Evolutionary conservation across 2,888 invertebrate genomes (phyloP).

Genomic region (Spodoptera picta): DNA sequence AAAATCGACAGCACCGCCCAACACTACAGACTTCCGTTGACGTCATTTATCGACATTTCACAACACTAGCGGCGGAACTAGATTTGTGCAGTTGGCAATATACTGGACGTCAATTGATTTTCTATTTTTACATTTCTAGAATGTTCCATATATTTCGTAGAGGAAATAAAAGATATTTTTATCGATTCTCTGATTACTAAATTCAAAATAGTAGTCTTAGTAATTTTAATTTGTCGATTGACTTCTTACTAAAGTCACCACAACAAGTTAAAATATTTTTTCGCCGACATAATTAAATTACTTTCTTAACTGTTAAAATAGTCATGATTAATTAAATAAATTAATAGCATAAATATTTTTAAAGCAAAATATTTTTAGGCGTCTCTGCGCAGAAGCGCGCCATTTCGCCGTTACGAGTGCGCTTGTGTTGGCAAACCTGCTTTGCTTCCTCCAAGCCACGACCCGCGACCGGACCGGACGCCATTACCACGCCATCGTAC

Average conservation of each 20-base stretch:
- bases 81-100: slow-evolving; percentile 54
- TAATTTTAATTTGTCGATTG: neutral
- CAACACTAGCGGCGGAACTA: slow-evolving; percentile 63
- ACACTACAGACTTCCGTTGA: slow-evolving; percentile 65
- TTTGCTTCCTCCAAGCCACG: slow-evolving; percentile 83
- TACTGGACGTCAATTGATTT: slow-evolving; percentile 52
- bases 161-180: neutral
- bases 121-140: slow-evolving; percentile 49
- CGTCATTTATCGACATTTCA: slow-evolving; percentile 45
- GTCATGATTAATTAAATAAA: slow-evolving; percentile 5
- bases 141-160: slow-evolving; percentile 22
- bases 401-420: slow-evolving; percentile 73
- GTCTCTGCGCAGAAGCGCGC: slow-evolving; percentile 77
- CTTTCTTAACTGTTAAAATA: neutral
- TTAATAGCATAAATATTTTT: neutral
- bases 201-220: slow-evolving; percentile 1
- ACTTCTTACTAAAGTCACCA: too few relatives aligned
- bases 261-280: neutral
- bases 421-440: slow-evolving; percentile 83
- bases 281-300: neutral
- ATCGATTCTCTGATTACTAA: neutral
- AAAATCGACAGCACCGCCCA: slow-evolving; percentile 53
- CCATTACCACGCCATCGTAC: slow-evolving; percentile 87
- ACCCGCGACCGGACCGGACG: slow-evolving; percentile 83
- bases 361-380: neutral